These are phyloP conservation scores for Microvelia longipes DNA, from an alignment of 1,140 invertebrate species.

Conservation along the genomic window DNA sequence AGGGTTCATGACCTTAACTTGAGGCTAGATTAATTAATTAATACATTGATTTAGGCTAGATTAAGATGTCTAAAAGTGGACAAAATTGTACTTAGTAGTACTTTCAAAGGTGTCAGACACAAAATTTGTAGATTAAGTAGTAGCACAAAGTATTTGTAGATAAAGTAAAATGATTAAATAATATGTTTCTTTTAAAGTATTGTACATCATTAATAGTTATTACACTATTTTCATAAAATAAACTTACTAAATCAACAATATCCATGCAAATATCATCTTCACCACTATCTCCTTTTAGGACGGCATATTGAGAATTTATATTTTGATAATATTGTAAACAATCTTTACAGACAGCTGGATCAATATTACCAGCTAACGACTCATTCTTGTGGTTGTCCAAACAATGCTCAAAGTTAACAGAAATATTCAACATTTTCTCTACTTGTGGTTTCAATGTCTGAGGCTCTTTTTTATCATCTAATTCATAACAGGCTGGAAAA, in stretches of 20 bases:
- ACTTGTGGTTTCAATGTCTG: neutral
- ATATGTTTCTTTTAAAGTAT: no score
- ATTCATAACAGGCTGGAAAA: neutral
- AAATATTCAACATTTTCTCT: neutral
- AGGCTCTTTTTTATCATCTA: neutral
- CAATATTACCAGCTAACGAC: neutral
- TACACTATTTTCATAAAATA: no score
- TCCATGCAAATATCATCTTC: neutral
- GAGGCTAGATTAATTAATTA: no score
- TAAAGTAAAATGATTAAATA: no score
- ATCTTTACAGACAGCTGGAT: neutral
- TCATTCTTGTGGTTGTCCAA: neutral
- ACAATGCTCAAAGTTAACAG: neutral
- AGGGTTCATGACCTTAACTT: no score
- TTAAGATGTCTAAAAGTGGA: no score
- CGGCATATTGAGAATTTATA: neutral
- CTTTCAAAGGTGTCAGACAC: no score
- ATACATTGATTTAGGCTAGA: no score
- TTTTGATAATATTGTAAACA: neutral
- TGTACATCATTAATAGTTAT: no score
- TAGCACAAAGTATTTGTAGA: no score
- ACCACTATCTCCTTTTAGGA: neutral
- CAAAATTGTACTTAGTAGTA: no score
- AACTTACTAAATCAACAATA: neutral
- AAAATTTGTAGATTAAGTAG: no score